phyloP scores from a whole-genome alignment of 2,797 vertebrate species.

The Rachycentron canadum region DNA sequence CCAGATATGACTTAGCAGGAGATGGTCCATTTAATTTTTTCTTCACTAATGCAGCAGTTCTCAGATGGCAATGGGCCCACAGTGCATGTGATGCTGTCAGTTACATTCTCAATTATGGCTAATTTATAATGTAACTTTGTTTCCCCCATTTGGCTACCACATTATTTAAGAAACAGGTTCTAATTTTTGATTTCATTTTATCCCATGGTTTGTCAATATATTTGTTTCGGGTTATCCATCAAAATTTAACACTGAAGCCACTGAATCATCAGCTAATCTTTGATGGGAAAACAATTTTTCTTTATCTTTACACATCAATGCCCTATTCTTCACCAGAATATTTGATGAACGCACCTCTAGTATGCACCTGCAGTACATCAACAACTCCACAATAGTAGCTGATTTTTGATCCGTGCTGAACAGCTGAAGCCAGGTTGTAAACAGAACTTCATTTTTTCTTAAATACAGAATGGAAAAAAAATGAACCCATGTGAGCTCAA shows the following conservation, averaged over 20 bases:
- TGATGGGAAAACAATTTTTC: background rate
- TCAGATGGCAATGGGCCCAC: background rate
- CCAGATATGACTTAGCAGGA: slow-evolving; percentile 26
- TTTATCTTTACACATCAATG: background rate
- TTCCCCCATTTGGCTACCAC: background rate
- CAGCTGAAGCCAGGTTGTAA: background rate
- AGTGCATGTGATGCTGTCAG: background rate
- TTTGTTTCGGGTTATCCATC: background rate
- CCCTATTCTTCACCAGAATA: background rate
- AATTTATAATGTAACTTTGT: background rate
- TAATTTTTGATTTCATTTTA: background rate
- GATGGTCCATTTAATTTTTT: slow-evolving; percentile 27
- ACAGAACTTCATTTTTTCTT: background rate
- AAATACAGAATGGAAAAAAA: background rate
- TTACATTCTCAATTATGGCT: background rate
- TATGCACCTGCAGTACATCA: background rate
- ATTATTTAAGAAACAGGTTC: background rate
- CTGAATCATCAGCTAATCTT: background rate
- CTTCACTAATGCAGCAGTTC: background rate
- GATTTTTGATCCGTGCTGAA: too few relatives aligned
- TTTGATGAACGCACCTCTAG: background rate
- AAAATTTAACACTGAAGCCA: background rate
- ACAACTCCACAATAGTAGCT: background rate
- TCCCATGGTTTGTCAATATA: background rate
- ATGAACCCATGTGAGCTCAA: too few relatives aligned